Percentiles rank a stretch among this genome's conserved stretches.
Conservation (phyloP, 2,888 invertebrate species). For the Protophormia terraenovae region DNA sequence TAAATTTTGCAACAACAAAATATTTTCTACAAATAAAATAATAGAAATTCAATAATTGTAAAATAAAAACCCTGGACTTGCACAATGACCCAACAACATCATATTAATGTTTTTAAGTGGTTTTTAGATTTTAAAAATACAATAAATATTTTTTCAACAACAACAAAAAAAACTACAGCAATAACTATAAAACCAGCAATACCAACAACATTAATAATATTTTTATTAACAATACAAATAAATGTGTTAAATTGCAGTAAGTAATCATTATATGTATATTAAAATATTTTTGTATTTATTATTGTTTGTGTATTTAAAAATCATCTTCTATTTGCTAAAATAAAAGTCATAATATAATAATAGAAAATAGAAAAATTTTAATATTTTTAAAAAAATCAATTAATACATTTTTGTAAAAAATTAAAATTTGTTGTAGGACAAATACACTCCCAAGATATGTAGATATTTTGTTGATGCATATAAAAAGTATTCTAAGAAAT, state of each 20-base stretch:
- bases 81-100: conserved; percentile 61
- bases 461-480: too few species aligned
- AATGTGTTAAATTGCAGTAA: conserved; percentile 62
- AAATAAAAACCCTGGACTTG: conserved; percentile 57
- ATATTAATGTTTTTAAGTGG: conserved; percentile 33
- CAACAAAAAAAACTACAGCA: not conserved
- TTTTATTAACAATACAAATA: conserved; percentile 58
- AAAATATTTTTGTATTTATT: not conserved
- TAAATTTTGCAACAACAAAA: not conserved
- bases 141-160: conserved; percentile 42
- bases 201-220: conserved; percentile 45
- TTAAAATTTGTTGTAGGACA: too few species aligned
- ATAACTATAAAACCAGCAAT: not conserved
- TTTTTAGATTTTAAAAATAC: conserved; percentile 42
- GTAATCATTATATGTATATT: conserved; percentile 36
- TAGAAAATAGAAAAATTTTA: not conserved
- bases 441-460: too few species aligned
- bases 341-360: not conserved
- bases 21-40: conserved; percentile 23
- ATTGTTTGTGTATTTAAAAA: not conserved
- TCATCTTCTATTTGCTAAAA: conserved; percentile 16
- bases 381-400: too few species aligned
- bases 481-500: too few species aligned
- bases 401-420: too few species aligned
- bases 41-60: conserved; percentile 10